Conservation (phyloP, 2,888 invertebrate genomes). For the Torymus texanus region DNA sequence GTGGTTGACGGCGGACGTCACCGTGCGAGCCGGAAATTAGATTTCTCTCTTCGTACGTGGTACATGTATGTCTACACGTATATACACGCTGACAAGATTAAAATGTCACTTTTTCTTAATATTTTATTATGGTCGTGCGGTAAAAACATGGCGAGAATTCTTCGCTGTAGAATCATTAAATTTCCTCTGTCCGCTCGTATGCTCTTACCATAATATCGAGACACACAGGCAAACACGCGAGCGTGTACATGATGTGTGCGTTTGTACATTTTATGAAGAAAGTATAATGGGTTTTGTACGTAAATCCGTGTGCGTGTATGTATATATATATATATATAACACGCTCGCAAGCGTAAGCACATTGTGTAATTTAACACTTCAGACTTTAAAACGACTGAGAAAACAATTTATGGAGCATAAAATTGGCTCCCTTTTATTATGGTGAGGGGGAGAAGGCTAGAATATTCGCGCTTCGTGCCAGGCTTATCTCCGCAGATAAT, state of each 20-base stretch:
- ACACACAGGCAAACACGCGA: no score
- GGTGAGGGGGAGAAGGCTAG: slow-evolving; percentile 17
- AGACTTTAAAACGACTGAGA: slow-evolving; percentile 50
- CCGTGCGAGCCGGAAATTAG: slow-evolving; percentile 39
- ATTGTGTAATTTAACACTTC: slow-evolving; percentile 52
- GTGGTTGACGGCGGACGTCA: slow-evolving; percentile 13
- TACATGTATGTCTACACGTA: no score
- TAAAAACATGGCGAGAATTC: slow-evolving; percentile 5
- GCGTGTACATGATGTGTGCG: no score
- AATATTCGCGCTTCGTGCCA: no score
- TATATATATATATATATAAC: no score
- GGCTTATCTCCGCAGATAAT: no score
- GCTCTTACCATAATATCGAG: no score
- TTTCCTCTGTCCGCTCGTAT: slow-evolving; percentile 12
- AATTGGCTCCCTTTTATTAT: slow-evolving; percentile 43
- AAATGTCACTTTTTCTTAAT: slow-evolving; percentile 27
- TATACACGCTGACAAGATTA: not conserved
- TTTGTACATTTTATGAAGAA: slow-evolving; percentile 25
- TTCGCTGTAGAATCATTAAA: slow-evolving; percentile 24
- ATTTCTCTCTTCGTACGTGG: slow-evolving; percentile 19
- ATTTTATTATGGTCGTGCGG: slow-evolving; percentile 10
- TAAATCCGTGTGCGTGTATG: slow-evolving; percentile 17
- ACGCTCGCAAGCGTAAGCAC: not conserved
- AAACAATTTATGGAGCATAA: slow-evolving; percentile 55
- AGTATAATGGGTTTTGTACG: slow-evolving; percentile 46